Evolutionary conservation across 2,888 invertebrate genomes (phyloP).

Genomic region (Melinaea menophilus): DNA sequence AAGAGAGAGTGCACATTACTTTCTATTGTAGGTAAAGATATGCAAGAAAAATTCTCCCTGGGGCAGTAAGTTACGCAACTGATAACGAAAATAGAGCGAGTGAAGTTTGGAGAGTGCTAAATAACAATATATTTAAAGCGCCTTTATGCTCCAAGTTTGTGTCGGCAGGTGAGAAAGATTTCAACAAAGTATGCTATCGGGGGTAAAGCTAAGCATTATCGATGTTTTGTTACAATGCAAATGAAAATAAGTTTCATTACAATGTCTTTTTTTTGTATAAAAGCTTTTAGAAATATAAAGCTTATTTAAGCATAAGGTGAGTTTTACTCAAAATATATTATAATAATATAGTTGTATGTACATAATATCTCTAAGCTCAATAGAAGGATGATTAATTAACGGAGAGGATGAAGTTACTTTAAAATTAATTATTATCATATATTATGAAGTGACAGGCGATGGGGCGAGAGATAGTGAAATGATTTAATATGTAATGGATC

Average conservation of each 20-base stretch:
- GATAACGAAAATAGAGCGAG: conserved; percentile 8
- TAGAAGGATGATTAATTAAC: too few relatives aligned
- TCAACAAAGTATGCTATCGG: conserved; percentile 1
- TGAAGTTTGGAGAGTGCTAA: conserved; percentile 8
- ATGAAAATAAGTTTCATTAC: background rate
- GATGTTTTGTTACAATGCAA: background rate
- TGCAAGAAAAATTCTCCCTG: conserved; percentile 11
- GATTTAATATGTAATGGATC: too few relatives aligned
- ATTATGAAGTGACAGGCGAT: too few relatives aligned
- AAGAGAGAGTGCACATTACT: too few relatives aligned
- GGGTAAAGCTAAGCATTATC: background rate
- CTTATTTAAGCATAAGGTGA: too few relatives aligned
- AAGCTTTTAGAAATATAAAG: too few relatives aligned
- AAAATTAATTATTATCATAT: too few relatives aligned
- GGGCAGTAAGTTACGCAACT: conserved; percentile 6
- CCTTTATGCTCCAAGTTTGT: conserved; percentile 3
- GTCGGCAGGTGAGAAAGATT: conserved; percentile 2
- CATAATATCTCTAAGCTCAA: too few relatives aligned
- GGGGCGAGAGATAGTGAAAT: too few relatives aligned
- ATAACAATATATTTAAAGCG: conserved; percentile 9
- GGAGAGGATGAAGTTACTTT: too few relatives aligned
- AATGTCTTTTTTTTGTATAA: background rate
- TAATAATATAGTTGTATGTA: too few relatives aligned
- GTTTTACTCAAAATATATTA: too few relatives aligned
- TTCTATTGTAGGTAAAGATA: conserved; percentile 10